Conservation (phyloP, 2,888 invertebrate species). For the Temnothorax unifasciatus region DNA sequence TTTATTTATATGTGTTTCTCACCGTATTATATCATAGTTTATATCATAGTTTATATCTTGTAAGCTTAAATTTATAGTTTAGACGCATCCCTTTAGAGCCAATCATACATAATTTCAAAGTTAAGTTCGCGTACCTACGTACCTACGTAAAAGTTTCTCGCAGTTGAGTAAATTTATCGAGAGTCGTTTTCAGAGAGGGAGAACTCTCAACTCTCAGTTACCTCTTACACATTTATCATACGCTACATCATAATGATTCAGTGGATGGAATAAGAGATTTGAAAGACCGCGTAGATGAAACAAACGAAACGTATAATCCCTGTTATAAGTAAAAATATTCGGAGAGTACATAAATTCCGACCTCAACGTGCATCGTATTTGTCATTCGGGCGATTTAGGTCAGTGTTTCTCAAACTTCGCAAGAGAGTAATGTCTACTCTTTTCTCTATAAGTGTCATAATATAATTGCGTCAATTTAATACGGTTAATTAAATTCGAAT, state of each 20-base stretch:
- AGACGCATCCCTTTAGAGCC: slow-evolving; percentile 20
- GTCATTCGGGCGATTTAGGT: slow-evolving; percentile 19
- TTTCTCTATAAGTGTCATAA: background rate
- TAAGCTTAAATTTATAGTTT: slow-evolving; percentile 30
- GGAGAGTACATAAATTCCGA: slow-evolving; percentile 32
- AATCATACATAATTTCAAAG: slow-evolving; percentile 48
- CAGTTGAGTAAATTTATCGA: slow-evolving; percentile 50
- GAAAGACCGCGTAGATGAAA: slow-evolving; percentile 3
- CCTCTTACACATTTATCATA: slow-evolving; percentile 50
- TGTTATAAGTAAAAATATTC: slow-evolving; percentile 46
- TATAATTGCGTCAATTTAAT: background rate
- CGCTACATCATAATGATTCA: slow-evolving; percentile 44
- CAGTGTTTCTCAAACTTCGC: slow-evolving; percentile 43
- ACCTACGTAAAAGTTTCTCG: slow-evolving; percentile 43
- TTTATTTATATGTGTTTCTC: background rate
- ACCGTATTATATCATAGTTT: background rate
- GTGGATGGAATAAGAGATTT: slow-evolving; percentile 44
- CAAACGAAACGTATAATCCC: slow-evolving; percentile 44
- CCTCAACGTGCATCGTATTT: slow-evolving; percentile 36
- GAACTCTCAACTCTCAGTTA: slow-evolving; percentile 46
- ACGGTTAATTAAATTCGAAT: background rate
- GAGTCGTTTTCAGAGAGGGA: slow-evolving; percentile 39
- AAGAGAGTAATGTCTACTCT: background rate
- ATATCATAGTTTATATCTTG: slow-evolving; percentile 12
- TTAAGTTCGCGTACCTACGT: slow-evolving; percentile 41